Evolutionary conservation across 2,113 vertebrate genomes (phyloP).

Genomic region (Callithrix jacchus): DNA sequence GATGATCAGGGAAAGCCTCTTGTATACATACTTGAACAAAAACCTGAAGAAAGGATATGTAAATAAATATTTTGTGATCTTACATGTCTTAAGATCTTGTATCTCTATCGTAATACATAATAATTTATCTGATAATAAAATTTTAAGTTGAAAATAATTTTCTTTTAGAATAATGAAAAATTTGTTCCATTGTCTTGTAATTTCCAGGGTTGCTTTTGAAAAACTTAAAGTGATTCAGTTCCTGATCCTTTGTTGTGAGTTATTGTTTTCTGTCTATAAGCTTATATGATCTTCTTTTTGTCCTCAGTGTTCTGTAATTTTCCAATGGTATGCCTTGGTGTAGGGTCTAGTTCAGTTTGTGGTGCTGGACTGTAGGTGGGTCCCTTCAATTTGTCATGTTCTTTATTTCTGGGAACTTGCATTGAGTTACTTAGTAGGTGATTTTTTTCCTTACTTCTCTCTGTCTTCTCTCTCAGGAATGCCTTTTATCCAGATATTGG

Average conservation of each 20-base stretch:
- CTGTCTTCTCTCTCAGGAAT: neutral
- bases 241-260: constrained; percentile 6
- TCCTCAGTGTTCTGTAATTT: constrained; percentile 16
- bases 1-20: neutral
- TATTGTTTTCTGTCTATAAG: constrained; percentile 32
- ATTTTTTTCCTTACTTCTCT: neutral
- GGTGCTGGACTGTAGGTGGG: neutral
- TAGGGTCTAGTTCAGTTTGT: neutral
- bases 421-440: constrained; percentile 19
- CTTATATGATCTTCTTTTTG: neutral
- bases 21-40: neutral
- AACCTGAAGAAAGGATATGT: constrained; percentile 6
- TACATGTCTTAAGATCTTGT: neutral
- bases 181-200: constrained; percentile 23
- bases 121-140: constrained; percentile 38
- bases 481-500: neutral
- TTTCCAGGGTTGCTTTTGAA: constrained; percentile 44
- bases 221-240: constrained; percentile 17
- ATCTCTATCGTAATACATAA: constrained; percentile 9
- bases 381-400: neutral
- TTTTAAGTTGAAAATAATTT: constrained; percentile 45
- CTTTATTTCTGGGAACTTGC: neutral
- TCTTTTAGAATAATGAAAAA: constrained; percentile 36
- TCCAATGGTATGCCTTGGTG: neutral
- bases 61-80: neutral